Evolutionary conservation across 2,888 invertebrate species (phyloP).

Genomic region (Dryobota labecula): DNA sequence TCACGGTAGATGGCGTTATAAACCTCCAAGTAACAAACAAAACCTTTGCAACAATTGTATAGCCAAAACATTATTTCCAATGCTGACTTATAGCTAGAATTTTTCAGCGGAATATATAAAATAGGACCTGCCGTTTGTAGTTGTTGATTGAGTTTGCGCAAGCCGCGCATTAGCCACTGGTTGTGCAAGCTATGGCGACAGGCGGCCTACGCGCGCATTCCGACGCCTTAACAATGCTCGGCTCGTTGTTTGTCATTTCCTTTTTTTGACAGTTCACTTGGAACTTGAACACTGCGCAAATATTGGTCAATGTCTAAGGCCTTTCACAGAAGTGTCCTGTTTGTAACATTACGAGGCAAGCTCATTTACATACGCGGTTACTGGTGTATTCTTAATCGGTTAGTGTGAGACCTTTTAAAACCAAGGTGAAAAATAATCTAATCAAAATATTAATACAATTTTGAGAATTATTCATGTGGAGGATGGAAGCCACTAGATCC

Average conservation of each 20-base stretch:
- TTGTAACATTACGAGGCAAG: neutral
- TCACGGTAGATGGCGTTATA: conserved; percentile 67
- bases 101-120: conserved; percentile 18
- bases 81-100: neutral
- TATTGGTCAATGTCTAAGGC: conserved; percentile 45
- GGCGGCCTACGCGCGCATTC: conserved; percentile 79
- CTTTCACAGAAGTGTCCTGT: conserved; percentile 12
- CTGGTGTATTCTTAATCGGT: neutral
- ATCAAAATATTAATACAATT: neutral
- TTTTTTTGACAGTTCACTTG: conserved; percentile 51
- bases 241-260: conserved; percentile 35
- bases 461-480: neutral
- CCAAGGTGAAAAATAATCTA: neutral
- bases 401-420: neutral
- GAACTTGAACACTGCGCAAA: conserved; percentile 30
- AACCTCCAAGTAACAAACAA: neutral
- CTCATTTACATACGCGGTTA: neutral
- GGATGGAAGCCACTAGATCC: no score
- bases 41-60: conserved; percentile 1
- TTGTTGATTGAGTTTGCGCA: conserved; percentile 65
- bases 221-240: conserved; percentile 57
- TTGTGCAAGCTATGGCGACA: conserved; percentile 75
- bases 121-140: conserved; percentile 16
- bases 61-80: neutral
- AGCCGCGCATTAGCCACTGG: conserved; percentile 63